phyloP scores from a whole-genome alignment of 2,797 vertebrate species.

The Girardinus metallicus region DNA sequence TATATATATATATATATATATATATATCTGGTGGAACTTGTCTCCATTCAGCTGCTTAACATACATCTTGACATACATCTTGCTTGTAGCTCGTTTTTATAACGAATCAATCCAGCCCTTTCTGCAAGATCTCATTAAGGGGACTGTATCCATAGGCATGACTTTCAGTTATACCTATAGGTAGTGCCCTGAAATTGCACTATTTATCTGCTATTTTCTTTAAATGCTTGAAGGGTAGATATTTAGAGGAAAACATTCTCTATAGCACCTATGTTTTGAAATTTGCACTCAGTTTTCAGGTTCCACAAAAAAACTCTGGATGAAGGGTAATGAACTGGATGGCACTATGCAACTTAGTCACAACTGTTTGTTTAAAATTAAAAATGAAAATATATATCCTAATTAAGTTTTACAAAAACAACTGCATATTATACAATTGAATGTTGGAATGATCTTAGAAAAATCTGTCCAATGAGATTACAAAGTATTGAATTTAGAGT shows the following conservation, averaged over 20 bases:
- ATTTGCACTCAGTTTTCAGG: background rate
- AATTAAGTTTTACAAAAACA: background rate
- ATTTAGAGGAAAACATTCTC: background rate
- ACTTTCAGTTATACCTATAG: background rate
- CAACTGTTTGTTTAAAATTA: background rate
- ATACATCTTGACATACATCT: background rate
- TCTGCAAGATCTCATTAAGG: background rate
- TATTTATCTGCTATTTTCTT: background rate
- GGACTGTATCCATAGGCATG: background rate
- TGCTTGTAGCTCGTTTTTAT: background rate
- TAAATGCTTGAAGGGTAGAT: background rate
- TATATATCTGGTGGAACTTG: background rate
- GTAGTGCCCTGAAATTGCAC: background rate
- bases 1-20: no score
- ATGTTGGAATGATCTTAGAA: slow-evolving; percentile 3
- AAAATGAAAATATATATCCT: background rate
- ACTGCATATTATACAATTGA: background rate
- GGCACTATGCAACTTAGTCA: background rate
- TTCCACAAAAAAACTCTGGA: background rate
- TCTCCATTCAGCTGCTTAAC: background rate
- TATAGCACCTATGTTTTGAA: background rate
- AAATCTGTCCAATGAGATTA: background rate
- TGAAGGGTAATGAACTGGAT: background rate
- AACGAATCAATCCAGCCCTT: background rate
- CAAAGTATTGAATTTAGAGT: background rate